Evolutionary conservation across 1,140 invertebrate species (phyloP), one percentile per base, ranked within the genome.

Genomic region (Drosophila bocqueti): DNA sequence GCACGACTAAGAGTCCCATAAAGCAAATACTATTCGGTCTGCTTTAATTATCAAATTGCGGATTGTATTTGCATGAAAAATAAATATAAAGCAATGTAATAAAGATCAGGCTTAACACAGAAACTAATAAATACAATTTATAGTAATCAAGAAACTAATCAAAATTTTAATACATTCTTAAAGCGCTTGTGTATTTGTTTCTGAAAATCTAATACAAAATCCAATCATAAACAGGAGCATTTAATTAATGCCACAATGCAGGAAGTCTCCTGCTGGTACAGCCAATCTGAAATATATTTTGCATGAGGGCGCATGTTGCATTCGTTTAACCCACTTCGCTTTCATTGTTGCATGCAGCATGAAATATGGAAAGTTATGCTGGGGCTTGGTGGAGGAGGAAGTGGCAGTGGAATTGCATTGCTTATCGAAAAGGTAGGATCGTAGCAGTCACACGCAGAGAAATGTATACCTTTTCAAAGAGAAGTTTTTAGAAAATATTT

Each of bases 301-400:
- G 79, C 67, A 81, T 78, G 76, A 16, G 61, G 71, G 58, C 52
- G 76, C 78, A 62, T 71, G 69, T 46, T 69, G 83, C 79, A 85
- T 85, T 82, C 69, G 67, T 43, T 85, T 86, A 87, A 86, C 83
- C 83, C 66, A 86, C 47, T 82, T 85, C 34, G 46, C 76, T 76
- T 79, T 75, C 73, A 62, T 86, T 79, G 83, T 86, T 79, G 83
- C 83, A 86, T 87, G 84, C 81, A 75, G 52, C 78, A 89, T 87
- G 81, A 89, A 78, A 79, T 83, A 89, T 89, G 84, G 66, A 79
- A 78, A 89, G 59, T 75, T 81, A 81, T 89, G 73, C 84, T 68
- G 59, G 58, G 34, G 8, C 9, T 18, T 13, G 62, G 15, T 31
- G 63, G 45, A 65, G 31, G 29, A 71, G 54, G 65, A 80, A 60